phyloP scores from a whole-genome alignment of 2,797 vertebrate genomes.

The Hydrolagus colliei region DNA sequence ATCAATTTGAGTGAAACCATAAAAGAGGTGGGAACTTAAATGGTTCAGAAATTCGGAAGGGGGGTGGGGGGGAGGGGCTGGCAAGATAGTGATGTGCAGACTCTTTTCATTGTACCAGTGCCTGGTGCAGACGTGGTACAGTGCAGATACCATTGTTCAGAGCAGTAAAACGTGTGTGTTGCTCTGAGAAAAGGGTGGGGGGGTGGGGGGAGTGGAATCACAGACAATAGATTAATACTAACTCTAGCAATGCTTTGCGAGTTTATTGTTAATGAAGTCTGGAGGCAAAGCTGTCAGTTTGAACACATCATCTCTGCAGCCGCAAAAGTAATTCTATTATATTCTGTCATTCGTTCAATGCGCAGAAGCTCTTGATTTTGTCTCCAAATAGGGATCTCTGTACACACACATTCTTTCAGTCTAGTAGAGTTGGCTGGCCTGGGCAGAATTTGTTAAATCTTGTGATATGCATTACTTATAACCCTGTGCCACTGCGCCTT shows the following conservation, averaged over 20 bases:
- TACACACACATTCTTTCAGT: constrained; percentile 5
- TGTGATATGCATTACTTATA: background rate
- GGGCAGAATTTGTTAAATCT: background rate
- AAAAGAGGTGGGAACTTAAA: too few species aligned
- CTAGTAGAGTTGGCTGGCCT: constrained; percentile 14
- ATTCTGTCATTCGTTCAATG: background rate
- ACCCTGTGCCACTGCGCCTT: background rate
- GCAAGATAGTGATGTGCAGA: background rate
- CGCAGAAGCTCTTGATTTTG: background rate
- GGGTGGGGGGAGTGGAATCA: background rate
- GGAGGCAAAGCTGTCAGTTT: constrained; percentile 2
- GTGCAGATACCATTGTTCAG: background rate
- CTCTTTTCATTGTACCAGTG: background rate
- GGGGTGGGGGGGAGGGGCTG: too few species aligned
- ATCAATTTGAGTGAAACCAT: too few species aligned
- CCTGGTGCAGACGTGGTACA: too few species aligned
- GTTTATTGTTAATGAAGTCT: constrained; percentile 10
- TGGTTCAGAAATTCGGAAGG: too few species aligned
- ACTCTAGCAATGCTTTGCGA: background rate
- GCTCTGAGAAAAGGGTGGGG: too few species aligned
- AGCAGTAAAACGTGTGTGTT: background rate
- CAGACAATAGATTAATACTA: background rate
- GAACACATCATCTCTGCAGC: constrained; percentile 4
- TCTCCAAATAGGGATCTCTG: constrained; percentile 1
- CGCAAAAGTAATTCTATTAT: constrained; percentile 11